Evolutionary conservation across 2,888 invertebrate species (phyloP).

Genomic region (Gastracanthus pulcherrimus): DNA sequence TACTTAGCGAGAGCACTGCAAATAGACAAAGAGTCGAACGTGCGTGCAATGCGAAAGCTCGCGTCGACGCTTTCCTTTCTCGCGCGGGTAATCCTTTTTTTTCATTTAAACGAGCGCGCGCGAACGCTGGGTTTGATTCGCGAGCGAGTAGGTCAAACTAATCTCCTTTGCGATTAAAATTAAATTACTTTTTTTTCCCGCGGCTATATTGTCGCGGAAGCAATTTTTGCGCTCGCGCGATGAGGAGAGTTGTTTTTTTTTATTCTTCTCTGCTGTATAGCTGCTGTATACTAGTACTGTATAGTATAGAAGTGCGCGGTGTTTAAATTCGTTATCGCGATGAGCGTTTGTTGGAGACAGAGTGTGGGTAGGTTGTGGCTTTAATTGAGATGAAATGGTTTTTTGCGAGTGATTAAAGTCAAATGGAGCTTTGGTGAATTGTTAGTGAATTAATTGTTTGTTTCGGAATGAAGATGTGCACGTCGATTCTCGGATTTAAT

Average conservation of each 20-base stretch:
- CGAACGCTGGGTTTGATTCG: background rate
- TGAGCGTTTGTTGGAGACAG: background rate
- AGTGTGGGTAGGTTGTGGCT: background rate
- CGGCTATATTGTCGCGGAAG: background rate
- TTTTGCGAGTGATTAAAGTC: too few relatives aligned
- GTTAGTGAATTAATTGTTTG: too few relatives aligned
- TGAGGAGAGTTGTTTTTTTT: too few relatives aligned
- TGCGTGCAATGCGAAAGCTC: background rate
- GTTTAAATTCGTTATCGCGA: background rate
- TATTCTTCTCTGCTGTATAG: too few relatives aligned
- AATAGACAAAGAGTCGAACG: too few relatives aligned
- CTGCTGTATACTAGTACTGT: too few relatives aligned
- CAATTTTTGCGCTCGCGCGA: background rate
- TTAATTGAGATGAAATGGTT: background rate
- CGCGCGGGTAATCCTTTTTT: background rate
- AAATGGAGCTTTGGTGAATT: too few relatives aligned
- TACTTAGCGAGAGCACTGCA: too few relatives aligned
- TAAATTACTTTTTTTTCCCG: background rate
- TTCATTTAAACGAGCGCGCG: background rate
- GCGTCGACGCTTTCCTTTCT: background rate
- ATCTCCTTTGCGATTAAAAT: conserved; percentile 6
- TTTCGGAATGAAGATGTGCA: too few relatives aligned
- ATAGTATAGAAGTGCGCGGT: background rate
- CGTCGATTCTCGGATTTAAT: too few relatives aligned
- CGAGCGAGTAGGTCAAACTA: conserved; percentile 12